Evolutionary conservation across 2,797 vertebrate species (phyloP), one percentile per base, ranked within the genome.

Genomic region (Platalea minor): DNA sequence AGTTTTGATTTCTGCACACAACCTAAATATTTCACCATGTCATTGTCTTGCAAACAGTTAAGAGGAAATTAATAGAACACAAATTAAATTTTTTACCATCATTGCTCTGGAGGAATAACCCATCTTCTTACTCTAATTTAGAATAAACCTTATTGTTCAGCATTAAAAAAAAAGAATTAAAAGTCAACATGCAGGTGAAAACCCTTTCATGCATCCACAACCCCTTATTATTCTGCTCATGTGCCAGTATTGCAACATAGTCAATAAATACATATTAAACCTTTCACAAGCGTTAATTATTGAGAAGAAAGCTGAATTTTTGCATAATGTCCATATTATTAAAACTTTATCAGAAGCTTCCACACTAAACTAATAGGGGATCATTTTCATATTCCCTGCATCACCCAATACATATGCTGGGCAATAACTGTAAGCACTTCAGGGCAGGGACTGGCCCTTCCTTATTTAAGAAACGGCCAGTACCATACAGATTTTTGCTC

Each of bases 241-340:
- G 29, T n/a, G 25, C 64, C 81, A 48, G 37, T 70, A 91, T 78
- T 28, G 3, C 56, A 82, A 79, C 6, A 54, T 35, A 80, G 64
- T 95, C 75, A 78, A 70, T 68, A 97, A 96, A 91, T 73, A 88
- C 43, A 81, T 61, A 76, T 83, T 85, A 87, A 93, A 91, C 33
- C 53, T 67, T 88, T 88, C 85, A 57, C 48, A 74, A 75, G 54
- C 13, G 7, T 85, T 87, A 91, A 90, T 95, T 89, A 85, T 63
- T 85, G 89, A 91, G 41, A 94, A 54, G 74, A 88, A 95, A 93
- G 67, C 25, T 72, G 77, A 82, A 46, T 86, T 90, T 68, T 89
- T 94, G 17, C 85, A 63, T 67, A 25, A 92, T 91, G 39, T 56
- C 64, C 54, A 15, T 84, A 63, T 95, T 93, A 88, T 75, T 85